phyloP scores from a whole-genome alignment of 1,140 invertebrate genomes.

The Proales similis region DNA sequence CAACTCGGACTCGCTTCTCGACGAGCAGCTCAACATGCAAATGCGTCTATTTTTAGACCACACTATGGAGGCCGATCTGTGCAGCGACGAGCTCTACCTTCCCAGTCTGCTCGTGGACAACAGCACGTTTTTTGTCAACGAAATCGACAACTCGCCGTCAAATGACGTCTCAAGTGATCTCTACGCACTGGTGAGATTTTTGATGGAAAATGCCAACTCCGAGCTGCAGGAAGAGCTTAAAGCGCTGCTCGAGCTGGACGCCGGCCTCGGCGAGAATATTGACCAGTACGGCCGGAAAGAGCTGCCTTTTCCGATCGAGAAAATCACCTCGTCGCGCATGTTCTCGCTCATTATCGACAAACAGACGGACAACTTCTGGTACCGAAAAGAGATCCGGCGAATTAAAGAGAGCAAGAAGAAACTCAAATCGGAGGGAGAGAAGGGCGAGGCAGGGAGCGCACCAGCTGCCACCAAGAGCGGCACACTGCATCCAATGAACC shows the following conservation, averaged over 20 bases:
- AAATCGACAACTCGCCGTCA: background rate
- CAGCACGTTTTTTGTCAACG: background rate
- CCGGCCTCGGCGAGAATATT: conserved; percentile 41
- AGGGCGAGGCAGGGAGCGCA: background rate
- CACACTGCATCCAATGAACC: background rate
- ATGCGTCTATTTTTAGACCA: conserved; percentile 20
- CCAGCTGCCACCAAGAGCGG: background rate
- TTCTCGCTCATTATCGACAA: background rate
- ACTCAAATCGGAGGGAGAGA: background rate
- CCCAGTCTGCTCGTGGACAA: conserved; percentile 16
- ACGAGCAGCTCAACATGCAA: conserved; percentile 28
- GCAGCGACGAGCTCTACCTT: conserved; percentile 1
- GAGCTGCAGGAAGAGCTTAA: conserved; percentile 38
- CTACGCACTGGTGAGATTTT: conserved; percentile 42
- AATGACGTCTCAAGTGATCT: conserved; percentile 38
- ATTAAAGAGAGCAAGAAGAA: background rate
- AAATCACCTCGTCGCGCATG: background rate
- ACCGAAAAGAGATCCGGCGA: background rate
- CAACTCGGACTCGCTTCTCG: background rate
- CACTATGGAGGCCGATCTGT: background rate
- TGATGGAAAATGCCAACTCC: conserved; percentile 38
- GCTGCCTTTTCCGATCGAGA: conserved; percentile 40
- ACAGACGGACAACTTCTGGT: background rate
- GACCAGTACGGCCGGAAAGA: conserved; percentile 41
- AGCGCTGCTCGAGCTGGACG: conserved; percentile 41